These are phyloP conservation scores for Gymnocephalus cernua DNA, from an alignment of 2,113 vertebrate species.

Conservation along the genomic window DNA sequence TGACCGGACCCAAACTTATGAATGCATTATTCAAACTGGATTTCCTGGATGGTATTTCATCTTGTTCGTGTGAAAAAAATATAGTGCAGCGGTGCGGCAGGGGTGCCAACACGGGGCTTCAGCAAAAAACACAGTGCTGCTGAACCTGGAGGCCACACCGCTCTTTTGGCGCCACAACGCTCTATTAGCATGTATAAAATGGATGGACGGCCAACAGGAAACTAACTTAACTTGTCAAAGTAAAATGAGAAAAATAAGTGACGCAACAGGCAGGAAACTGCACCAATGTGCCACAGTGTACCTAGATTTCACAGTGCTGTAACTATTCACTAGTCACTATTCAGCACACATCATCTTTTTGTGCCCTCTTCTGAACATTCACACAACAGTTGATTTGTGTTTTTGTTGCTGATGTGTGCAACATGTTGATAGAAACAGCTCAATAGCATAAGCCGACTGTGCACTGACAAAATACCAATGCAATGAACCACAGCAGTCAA, in stretches of 20 bases:
- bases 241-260: not conserved
- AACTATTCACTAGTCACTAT: no score
- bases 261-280: not conserved
- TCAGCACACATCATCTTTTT: not conserved
- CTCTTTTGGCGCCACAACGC: not conserved
- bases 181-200: not conserved
- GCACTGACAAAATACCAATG: slow-evolving; percentile 23
- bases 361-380: not conserved
- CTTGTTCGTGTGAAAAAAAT: no score
- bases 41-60: no score
- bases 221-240: not conserved
- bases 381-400: no score
- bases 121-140: no score
- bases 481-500: not conserved
- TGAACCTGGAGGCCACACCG: no score
- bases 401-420: not conserved
- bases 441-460: slow-evolving; percentile 5
- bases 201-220: not conserved
- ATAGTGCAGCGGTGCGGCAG: no score
- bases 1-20: no score
- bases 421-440: not conserved
- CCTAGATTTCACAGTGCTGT: not conserved
- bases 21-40: no score
- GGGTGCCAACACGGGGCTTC: no score
- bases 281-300: not conserved